Conservation (phyloP, 92 coral and sea anemone species). For the Hydrozoanthus gracilis region DNA sequence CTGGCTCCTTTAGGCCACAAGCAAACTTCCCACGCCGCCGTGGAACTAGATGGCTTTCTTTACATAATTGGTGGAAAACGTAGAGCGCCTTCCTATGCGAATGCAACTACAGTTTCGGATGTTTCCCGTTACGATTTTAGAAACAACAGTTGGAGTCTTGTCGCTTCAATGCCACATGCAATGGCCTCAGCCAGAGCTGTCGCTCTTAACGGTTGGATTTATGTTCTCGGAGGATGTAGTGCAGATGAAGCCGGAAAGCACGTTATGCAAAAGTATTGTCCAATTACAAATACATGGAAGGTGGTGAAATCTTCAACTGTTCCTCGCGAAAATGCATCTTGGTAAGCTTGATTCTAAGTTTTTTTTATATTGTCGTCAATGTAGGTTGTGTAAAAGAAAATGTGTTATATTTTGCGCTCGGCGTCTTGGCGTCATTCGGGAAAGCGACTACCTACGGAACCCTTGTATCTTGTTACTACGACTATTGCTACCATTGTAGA, state of each 20-base stretch:
- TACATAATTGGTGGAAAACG: conserved; percentile 26
- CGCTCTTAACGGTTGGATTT: neutral
- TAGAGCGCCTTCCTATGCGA: neutral
- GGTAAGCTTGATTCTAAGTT: conserved; percentile 4
- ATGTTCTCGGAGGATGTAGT: neutral
- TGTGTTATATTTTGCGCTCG: no score
- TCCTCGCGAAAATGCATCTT: conserved; percentile 29
- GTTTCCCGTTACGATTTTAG: conserved; percentile 33
- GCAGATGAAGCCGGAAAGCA: neutral
- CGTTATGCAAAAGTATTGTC: conserved; percentile 30
- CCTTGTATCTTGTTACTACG: no score
- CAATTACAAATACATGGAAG: conserved; percentile 14
- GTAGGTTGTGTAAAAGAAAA: neutral
- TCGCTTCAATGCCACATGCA: conserved; percentile 25
- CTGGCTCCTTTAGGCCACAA: neutral
- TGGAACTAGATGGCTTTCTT: conserved; percentile 29
- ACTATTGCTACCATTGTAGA: no score
- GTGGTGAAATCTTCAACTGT: conserved; percentile 1
- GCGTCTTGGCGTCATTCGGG: no score
- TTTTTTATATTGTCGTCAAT: neutral
- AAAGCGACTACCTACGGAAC: neutral
- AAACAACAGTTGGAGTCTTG: conserved; percentile 13
- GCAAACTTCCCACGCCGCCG: conserved; percentile 3
- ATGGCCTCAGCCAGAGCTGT: neutral
- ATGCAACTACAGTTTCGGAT: neutral